A percentile compares a stretch with the other conserved stretches of the same genome.
Conservation (phyloP, 2,888 invertebrate genomes). For the Drosophila vallismaia region DNA sequence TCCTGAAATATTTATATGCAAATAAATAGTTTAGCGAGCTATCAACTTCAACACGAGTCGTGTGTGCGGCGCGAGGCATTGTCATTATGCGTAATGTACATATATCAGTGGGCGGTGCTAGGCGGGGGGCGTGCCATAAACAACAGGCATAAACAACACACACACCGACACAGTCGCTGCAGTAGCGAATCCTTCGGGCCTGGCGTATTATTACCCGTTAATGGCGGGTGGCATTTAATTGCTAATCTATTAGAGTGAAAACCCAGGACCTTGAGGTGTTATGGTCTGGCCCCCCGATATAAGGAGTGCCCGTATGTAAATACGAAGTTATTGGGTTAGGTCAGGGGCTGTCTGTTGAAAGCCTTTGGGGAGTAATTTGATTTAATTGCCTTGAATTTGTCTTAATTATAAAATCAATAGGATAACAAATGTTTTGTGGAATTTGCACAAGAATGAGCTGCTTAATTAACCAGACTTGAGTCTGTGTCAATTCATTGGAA, state of each 20-base stretch:
- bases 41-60: conserved; percentile 56
- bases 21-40: conserved; percentile 76
- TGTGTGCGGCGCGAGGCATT: conserved; percentile 28
- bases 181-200: conserved; percentile 21
- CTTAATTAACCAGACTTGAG: conserved; percentile 36
- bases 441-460: conserved; percentile 37
- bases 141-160: conserved; percentile 27
- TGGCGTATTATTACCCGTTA: conserved; percentile 65
- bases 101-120: conserved; percentile 13
- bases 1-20: conserved; percentile 77
- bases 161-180: background rate
- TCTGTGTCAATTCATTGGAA: conserved; percentile 23
- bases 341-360: conserved; percentile 33
- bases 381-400: conserved; percentile 59
- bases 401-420: conserved; percentile 52
- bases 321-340: conserved; percentile 25
- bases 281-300: conserved; percentile 33
- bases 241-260: conserved; percentile 62
- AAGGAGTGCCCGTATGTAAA: conserved; percentile 8
- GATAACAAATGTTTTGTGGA: conserved; percentile 33
- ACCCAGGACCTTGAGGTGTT: conserved; percentile 22
- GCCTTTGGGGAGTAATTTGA: conserved; percentile 29
- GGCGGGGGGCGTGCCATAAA: conserved; percentile 52
- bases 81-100: conserved; percentile 54
- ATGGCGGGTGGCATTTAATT: conserved; percentile 75